phyloP scores from a whole-genome alignment of 2,113 vertebrate genomes.

The Gavia stellata region DNA sequence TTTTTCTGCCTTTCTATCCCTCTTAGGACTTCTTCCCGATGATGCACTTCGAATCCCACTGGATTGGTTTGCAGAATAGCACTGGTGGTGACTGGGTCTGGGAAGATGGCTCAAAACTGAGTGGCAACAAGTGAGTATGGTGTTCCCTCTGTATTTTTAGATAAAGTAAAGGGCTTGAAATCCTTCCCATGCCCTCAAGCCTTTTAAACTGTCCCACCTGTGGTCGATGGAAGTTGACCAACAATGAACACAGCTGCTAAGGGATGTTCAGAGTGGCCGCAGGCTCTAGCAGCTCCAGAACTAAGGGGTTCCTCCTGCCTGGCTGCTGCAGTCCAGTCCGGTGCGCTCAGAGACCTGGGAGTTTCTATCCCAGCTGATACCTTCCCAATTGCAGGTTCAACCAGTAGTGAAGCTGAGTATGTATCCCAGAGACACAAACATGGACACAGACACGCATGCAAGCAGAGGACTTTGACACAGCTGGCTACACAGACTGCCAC shows the following conservation, averaged over 20 bases:
- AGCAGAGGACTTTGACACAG: background rate
- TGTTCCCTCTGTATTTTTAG: background rate
- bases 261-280: background rate
- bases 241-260: background rate
- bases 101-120: background rate
- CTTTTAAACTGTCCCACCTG: background rate
- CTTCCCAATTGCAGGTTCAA: background rate
- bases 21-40: background rate
- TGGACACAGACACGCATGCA: background rate
- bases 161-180: background rate
- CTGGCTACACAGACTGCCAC: background rate
- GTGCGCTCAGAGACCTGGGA: background rate
- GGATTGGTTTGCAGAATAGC: background rate
- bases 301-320: background rate
- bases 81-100: background rate
- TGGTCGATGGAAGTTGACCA: background rate
- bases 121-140: background rate
- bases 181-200: background rate
- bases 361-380: background rate
- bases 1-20: background rate
- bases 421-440: background rate
- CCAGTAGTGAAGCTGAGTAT: background rate
- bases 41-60: accelerated
- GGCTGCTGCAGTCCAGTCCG: background rate
- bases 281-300: background rate